Conservation (phyloP, 2,113 vertebrate species). For the Lipophrys pholis region DNA sequence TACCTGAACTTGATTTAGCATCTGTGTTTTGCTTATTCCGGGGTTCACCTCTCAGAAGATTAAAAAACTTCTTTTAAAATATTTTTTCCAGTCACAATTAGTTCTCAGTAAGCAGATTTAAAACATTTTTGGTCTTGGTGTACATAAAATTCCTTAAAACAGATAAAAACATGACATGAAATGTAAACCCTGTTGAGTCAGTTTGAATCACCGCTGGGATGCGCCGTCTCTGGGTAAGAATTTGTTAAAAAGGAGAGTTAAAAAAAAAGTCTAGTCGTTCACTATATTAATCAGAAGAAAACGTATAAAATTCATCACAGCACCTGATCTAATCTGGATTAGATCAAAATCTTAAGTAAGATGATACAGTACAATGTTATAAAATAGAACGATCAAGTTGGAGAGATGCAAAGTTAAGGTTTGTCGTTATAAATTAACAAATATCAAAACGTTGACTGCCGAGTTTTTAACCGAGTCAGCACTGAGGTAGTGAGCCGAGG, state of each 20-base stretch:
- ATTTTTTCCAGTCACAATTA: neutral
- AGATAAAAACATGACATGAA: slow-evolving; percentile 6
- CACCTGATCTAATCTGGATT: neutral
- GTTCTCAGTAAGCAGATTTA: neutral
- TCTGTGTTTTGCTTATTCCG: too few species aligned
- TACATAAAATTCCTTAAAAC: slow-evolving; percentile 33
- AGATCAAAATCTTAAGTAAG: slow-evolving; percentile 18
- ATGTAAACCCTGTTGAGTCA: slow-evolving; percentile 28
- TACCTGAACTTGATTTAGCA: too few species aligned
- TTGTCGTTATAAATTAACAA: slow-evolving; percentile 51
- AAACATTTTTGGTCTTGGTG: slow-evolving; percentile 19
- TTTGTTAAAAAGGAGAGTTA: slow-evolving; percentile 1
- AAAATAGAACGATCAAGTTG: slow-evolving; percentile 13
- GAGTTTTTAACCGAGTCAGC: slow-evolving; percentile 44
- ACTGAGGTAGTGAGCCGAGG: slow-evolving; percentile 74
- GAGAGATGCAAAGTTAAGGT: slow-evolving; percentile 31
- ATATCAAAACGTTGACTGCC: slow-evolving; percentile 44
- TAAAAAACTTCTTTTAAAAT: slow-evolving; percentile 4
- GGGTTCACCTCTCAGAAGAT: too few species aligned
- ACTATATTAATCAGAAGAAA: neutral
- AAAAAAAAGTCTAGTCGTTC: neutral
- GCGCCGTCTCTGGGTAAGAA: slow-evolving; percentile 13
- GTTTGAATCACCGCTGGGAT: neutral
- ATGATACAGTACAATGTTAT: slow-evolving; percentile 22
- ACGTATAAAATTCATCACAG: slow-evolving; percentile 11